phyloP scores from a whole-genome alignment of 1,140 invertebrate species.

The Drosophila athabasca region DNA sequence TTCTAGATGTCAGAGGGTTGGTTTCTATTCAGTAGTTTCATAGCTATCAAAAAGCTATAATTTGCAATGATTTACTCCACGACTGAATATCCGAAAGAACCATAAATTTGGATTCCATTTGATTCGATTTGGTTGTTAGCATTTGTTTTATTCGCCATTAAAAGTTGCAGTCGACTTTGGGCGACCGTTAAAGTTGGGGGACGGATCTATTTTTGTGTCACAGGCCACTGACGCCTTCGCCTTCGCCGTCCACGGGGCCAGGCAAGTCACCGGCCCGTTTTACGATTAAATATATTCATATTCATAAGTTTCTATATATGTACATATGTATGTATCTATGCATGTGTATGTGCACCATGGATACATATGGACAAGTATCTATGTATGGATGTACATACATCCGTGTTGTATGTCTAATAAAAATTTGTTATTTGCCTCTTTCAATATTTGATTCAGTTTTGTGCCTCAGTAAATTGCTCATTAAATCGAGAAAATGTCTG shows the following conservation, averaged over 20 bases:
- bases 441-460: constrained; percentile 48
- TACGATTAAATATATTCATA: constrained; percentile 32
- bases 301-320: constrained; percentile 4
- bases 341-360: too few species aligned
- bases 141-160: constrained; percentile 74
- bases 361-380: constrained; percentile 5
- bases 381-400: constrained; percentile 9
- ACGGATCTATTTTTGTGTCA: constrained; percentile 58
- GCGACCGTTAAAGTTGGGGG: constrained; percentile 68
- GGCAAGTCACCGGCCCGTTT: constrained; percentile 10
- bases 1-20: too few species aligned
- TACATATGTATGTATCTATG: too few species aligned
- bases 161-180: constrained; percentile 63
- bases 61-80: background rate
- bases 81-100: constrained; percentile 6
- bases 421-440: constrained; percentile 37
- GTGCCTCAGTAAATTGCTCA: constrained; percentile 49
- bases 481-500: constrained; percentile 43
- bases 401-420: constrained; percentile 42
- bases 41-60: too few species aligned
- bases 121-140: constrained; percentile 44
- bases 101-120: constrained; percentile 50
- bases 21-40: too few species aligned
- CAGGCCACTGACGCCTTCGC: constrained; percentile 19
- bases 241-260: constrained; percentile 14